Percentiles rank a stretch among this genome's conserved stretches.
phyloP scores from a whole-genome alignment of 1,140 invertebrate genomes.

The Pseudomyrmex sp. region DNA sequence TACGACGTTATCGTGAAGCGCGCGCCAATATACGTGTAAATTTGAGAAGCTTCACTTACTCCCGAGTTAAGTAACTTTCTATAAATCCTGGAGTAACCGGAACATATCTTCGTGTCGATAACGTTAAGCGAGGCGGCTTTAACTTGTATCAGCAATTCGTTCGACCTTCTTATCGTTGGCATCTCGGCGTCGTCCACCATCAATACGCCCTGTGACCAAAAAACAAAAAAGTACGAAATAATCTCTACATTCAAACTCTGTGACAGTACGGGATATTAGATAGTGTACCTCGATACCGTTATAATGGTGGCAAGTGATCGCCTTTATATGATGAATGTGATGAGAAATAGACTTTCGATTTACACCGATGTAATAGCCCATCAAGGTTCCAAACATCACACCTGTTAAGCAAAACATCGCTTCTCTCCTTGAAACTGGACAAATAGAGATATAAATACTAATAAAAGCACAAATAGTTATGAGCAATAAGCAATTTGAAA shows the following conservation, averaged over 20 bases:
- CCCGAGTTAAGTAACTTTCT: conserved; percentile 86
- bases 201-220: conserved; percentile 83
- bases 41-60: conserved; percentile 79
- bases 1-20: not conserved
- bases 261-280: not conserved
- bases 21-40: not conserved
- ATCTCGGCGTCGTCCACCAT: conserved; percentile 87
- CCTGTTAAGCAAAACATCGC: conserved; percentile 85
- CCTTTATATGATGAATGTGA: conserved; percentile 84
- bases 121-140: conserved; percentile 88
- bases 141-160: conserved; percentile 89
- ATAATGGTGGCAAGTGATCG: conserved; percentile 86
- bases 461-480: conserved; percentile 15
- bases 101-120: conserved; percentile 88
- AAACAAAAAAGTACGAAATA: not conserved
- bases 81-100: conserved; percentile 87
- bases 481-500: not conserved
- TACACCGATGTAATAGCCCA: conserved; percentile 84
- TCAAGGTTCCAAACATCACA: conserved; percentile 83
- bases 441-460: conserved; percentile 50
- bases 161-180: conserved; percentile 85
- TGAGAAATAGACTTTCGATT: conserved; percentile 77
- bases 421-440: conserved; percentile 83
- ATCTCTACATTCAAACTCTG: conserved; percentile 29
- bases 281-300: conserved; percentile 85